Conservation (phyloP, 2,888 invertebrate species). For the Alloplasta piceator region DNA sequence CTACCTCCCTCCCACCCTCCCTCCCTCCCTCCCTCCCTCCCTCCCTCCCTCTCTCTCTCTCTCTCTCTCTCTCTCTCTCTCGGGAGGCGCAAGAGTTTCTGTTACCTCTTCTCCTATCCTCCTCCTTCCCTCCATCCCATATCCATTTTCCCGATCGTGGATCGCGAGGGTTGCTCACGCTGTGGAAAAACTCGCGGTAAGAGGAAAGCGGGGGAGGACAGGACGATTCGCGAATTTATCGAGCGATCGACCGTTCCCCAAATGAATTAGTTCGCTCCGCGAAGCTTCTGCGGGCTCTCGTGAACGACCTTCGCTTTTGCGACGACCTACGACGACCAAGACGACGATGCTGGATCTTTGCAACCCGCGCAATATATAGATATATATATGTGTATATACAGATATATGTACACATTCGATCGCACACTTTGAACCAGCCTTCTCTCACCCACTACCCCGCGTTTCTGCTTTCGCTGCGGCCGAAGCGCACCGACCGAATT, state of each 20-base stretch:
- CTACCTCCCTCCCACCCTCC: conserved; percentile 20
- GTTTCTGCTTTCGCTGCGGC: conserved; percentile 59
- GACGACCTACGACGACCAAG: conserved; percentile 15
- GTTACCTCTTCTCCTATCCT: conserved; percentile 7
- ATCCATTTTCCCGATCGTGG: conserved; percentile 33
- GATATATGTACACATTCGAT: conserved; percentile 12
- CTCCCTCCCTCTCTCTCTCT: too few species aligned
- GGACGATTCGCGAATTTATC: conserved; percentile 69
- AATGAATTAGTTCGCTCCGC: conserved; percentile 65
- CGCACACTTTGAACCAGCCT: conserved; percentile 33
- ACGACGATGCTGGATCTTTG: conserved; percentile 27
- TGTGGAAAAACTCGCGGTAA: conserved; percentile 17
- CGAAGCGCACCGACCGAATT: conserved; percentile 73
- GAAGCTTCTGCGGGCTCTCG: conserved; percentile 57
- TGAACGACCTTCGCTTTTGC: conserved; percentile 50
- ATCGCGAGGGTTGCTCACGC: conserved; percentile 24
- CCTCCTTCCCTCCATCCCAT: background rate
- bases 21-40: too few species aligned
- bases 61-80: conserved; percentile 51
- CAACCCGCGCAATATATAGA: background rate
- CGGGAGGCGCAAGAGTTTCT: conserved; percentile 41
- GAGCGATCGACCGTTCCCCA: conserved; percentile 67
- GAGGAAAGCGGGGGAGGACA: conserved; percentile 30
- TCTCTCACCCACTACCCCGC: conserved; percentile 30
- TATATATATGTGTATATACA: conserved; percentile 14